These are phyloP conservation scores for Halcyon senegalensis DNA, from an alignment of 2,113 vertebrate genomes.

Conservation along the genomic window DNA sequence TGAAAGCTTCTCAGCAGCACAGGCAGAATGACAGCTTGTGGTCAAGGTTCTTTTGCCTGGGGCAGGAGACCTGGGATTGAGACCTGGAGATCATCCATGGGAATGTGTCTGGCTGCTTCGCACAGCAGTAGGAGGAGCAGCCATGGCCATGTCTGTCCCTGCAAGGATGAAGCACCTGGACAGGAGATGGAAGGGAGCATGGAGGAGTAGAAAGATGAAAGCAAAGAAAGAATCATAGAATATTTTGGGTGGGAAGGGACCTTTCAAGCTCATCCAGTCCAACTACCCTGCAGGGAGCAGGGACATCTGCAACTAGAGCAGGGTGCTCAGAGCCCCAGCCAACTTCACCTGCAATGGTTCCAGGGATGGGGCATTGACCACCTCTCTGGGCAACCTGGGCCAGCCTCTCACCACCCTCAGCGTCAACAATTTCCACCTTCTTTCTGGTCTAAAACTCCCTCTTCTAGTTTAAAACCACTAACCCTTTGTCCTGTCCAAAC, in stretches of 20 bases:
- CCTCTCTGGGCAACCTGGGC: too few species aligned
- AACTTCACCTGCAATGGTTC: too few species aligned
- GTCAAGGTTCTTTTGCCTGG: neutral
- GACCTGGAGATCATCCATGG: neutral
- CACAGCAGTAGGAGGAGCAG: neutral
- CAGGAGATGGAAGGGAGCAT: neutral
- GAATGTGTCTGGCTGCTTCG: neutral
- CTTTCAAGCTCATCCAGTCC: too few species aligned
- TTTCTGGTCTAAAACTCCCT: too few species aligned
- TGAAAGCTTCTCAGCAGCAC: neutral
- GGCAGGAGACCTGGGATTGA: neutral
- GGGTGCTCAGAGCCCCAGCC: too few species aligned
- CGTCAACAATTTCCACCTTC: too few species aligned
- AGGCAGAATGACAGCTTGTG: neutral
- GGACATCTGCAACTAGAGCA: too few species aligned
- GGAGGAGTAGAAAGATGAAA: neutral
- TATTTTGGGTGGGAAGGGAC: neutral
- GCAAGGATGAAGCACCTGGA: neutral
- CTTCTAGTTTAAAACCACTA: too few species aligned
- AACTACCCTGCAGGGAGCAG: too few species aligned
- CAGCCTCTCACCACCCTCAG: too few species aligned
- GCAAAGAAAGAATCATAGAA: neutral
- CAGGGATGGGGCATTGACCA: too few species aligned
- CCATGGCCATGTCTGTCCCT: neutral
- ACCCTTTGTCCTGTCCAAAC: too few species aligned